A percentile compares a stretch with the other conserved stretches of the same genome.
phyloP scores from a whole-genome alignment of 2,797 vertebrate genomes.

The Buceros bicornis region DNA sequence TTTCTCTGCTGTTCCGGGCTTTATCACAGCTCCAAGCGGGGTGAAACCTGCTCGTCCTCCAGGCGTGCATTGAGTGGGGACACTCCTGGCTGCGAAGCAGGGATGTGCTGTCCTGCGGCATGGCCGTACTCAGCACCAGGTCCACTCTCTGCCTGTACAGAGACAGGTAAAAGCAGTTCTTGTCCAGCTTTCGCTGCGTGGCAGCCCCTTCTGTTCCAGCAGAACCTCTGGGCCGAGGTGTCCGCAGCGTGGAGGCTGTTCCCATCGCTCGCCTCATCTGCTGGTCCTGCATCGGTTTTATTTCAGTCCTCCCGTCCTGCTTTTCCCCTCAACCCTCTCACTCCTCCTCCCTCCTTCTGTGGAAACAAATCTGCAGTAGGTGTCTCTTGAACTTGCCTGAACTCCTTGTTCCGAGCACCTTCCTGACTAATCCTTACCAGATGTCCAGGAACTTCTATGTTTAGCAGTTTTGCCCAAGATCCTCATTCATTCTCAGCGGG shows the following conservation, averaged over 20 bases:
- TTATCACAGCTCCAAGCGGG: background rate
- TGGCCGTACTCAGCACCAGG: background rate
- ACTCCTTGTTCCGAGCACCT: conserved; percentile 56
- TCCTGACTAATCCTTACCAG: conserved; percentile 75
- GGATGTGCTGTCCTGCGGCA: accelerated
- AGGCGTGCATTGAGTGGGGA: background rate
- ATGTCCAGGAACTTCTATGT: conserved; percentile 57
- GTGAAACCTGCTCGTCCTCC: background rate
- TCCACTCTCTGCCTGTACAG: background rate
- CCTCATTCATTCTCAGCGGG: background rate
- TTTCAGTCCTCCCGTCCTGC: conserved; percentile 61
- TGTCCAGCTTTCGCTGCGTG: background rate
- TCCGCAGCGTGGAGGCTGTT: background rate
- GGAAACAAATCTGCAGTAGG: conserved; percentile 73
- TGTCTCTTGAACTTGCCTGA: conserved; percentile 70
- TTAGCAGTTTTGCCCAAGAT: conserved; percentile 1
- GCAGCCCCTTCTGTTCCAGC: background rate
- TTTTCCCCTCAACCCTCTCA: conserved; percentile 48
- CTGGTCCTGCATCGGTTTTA: background rate
- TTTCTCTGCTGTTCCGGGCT: background rate
- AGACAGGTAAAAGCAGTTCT: background rate
- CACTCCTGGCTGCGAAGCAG: background rate
- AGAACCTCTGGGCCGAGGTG: accelerated
- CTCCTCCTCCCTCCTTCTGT: conserved; percentile 67
- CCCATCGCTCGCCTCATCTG: background rate